phyloP scores from a whole-genome alignment of 1,140 invertebrate species.

The Holcopasites calliopsidis region DNA sequence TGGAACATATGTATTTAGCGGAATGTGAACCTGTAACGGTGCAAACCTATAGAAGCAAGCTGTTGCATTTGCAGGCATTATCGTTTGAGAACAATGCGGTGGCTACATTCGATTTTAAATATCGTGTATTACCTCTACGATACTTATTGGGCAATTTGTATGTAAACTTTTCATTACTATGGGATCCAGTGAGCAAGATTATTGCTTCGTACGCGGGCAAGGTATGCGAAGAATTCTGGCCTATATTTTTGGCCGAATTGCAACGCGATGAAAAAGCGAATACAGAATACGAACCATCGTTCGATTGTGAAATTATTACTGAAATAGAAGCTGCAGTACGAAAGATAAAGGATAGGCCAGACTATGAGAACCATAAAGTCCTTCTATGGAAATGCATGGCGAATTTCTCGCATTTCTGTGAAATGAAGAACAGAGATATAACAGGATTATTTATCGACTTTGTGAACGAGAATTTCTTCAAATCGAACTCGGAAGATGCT shows the following conservation, averaged over 20 bases:
- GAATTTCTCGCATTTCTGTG: conserved; percentile 86
- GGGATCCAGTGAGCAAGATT: conserved; percentile 89
- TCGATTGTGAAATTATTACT: conserved; percentile 66
- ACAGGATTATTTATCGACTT: conserved; percentile 89
- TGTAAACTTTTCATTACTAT: conserved; percentile 92
- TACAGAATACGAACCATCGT: conserved; percentile 38
- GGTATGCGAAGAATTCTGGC: conserved; percentile 87
- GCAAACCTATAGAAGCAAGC: conserved; percentile 88
- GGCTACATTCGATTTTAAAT: conserved; percentile 80
- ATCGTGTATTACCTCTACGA: conserved; percentile 83
- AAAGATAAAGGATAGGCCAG: conserved; percentile 81
- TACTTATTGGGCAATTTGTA: conserved; percentile 91
- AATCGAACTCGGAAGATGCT: conserved; percentile 77
- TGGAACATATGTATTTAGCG: conserved; percentile 75
- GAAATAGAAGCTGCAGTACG: conserved; percentile 51
- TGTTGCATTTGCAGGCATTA: conserved; percentile 87
- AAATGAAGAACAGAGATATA: conserved; percentile 89
- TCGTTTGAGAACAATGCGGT: conserved; percentile 82
- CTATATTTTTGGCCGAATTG: conserved; percentile 85
- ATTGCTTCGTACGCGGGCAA: conserved; percentile 87
- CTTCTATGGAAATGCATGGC: conserved; percentile 90
- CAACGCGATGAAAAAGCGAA: conserved; percentile 59
- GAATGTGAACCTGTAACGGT: conserved; percentile 85
- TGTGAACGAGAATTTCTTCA: conserved; percentile 82
- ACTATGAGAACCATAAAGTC: conserved; percentile 87